Evolutionary conservation across 1,140 invertebrate species (phyloP), one percentile per base, ranked within the genome.

Genomic region (Drosophila arizonae): DNA sequence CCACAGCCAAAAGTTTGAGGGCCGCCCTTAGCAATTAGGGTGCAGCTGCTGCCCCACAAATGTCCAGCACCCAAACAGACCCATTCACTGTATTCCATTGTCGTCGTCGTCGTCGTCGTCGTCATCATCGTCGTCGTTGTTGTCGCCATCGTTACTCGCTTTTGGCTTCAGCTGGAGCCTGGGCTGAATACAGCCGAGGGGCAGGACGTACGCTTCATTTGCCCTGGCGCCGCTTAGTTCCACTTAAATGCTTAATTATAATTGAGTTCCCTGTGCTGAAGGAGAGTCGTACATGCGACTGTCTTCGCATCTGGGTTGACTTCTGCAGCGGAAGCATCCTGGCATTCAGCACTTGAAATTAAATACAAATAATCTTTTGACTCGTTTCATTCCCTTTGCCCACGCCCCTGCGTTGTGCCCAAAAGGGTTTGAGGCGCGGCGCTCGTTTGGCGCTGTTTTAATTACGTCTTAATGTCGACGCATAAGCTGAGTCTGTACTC

Each of bases 291-390:
- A 41, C 52, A 66, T 36, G 52, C 72, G 77, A 80, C 52, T 80
- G 79, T 87, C 71, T 74, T 76, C 60, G 52, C 26, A 46, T 46
- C 26, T 48, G 15, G 36, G 21, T 28, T 62, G 73, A 55, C 30
- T 62, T 54, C 48, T 41, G 73, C 66, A 69, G 64, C 48, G 24
- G 36, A 50, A 71, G 70, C 77, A 76, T 75, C 73, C 69, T 72
- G 72, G 60, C 73, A 74, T 48, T 46, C 52, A 58, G 73, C 57
- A 77, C 82, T 87, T 81, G 66, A 87, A 87, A 87, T 88, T 84
- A 84, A 87, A 88, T 88, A 87, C 84, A 87, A 87, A 87, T 87
- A 87, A 87, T 87, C 84, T 87, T 88, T 87, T 82, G 84, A 88
- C 84, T 87, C 79, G 72, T 61, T 64, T 50, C 33, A 48, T 50